Percentiles rank a stretch among this genome's conserved stretches.
Evolutionary conservation across 2,797 vertebrate species (phyloP).

Genomic region (Botia almorhae): DNA sequence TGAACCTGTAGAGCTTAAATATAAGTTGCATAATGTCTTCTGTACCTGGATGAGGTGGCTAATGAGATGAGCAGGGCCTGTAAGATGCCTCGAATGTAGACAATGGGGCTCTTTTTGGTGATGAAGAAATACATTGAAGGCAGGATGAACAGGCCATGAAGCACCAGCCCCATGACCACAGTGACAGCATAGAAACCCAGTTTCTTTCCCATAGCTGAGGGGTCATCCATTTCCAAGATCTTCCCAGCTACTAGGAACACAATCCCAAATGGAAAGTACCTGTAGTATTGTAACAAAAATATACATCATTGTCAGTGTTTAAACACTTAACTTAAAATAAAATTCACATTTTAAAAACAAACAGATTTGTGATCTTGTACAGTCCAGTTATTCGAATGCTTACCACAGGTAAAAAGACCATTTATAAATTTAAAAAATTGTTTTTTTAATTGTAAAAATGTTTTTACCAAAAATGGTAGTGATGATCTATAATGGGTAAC

Average conservation of each 20-base stretch:
- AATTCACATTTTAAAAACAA: not conserved
- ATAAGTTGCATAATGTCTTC: not conserved
- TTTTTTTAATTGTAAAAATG: too few species aligned
- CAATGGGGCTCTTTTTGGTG: constrained; percentile 96
- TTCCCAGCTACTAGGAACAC: constrained; percentile 98
- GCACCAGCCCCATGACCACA: constrained; percentile 91
- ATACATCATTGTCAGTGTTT: not conserved
- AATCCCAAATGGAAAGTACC: constrained; percentile 98
- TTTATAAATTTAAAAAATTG: too few species aligned
- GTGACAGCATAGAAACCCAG: constrained; percentile 95
- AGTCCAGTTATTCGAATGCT: not conserved
- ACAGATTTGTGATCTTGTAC: not conserved
- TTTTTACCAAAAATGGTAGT: too few species aligned
- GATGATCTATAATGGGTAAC: too few species aligned
- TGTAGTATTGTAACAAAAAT: constrained; percentile 59
- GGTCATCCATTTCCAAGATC: constrained; percentile 98
- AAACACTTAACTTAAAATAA: too few species aligned
- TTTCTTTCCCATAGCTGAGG: constrained; percentile 93
- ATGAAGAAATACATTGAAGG: constrained; percentile 96
- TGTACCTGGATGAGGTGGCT: constrained; percentile 95
- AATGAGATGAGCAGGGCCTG: constrained; percentile 96
- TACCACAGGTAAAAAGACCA: too few species aligned
- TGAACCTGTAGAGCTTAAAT: not conserved
- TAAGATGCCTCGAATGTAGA: constrained; percentile 95
- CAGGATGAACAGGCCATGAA: constrained; percentile 94